Evolutionary conservation across 2,113 vertebrate species (phyloP).

Genomic region (Litocranius walleri): DNA sequence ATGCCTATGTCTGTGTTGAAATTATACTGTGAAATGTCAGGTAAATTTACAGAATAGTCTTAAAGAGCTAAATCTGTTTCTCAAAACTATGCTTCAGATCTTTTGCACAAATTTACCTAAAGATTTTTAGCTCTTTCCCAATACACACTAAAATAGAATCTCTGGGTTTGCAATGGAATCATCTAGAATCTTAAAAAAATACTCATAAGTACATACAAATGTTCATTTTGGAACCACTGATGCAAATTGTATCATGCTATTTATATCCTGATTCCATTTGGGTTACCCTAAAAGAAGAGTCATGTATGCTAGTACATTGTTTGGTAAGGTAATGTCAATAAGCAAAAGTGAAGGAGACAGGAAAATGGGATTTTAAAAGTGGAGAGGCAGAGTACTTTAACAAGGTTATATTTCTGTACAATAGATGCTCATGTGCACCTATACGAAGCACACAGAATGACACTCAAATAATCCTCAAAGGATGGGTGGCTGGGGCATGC

Average conservation of each 20-base stretch:
- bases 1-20: constrained; percentile 9
- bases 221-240: background rate
- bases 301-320: background rate
- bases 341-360: background rate
- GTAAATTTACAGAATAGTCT: background rate
- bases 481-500: background rate
- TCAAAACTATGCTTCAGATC: background rate
- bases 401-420: background rate
- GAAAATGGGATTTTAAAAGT: background rate
- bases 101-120: background rate
- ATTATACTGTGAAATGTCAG: background rate
- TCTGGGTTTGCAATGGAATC: background rate
- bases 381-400: background rate
- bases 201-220: background rate
- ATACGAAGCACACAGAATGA: background rate
- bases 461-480: background rate
- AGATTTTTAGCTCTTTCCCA: background rate
- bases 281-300: background rate
- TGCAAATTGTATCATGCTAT: background rate
- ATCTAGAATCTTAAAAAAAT: background rate
- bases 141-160: background rate
- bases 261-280: background rate
- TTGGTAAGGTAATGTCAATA: background rate
- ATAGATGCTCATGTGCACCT: background rate
- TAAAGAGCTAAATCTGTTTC: background rate